These are phyloP conservation scores for Theocolax elegans DNA, from an alignment of 1,140 invertebrate genomes.

Conservation along the genomic window DNA sequence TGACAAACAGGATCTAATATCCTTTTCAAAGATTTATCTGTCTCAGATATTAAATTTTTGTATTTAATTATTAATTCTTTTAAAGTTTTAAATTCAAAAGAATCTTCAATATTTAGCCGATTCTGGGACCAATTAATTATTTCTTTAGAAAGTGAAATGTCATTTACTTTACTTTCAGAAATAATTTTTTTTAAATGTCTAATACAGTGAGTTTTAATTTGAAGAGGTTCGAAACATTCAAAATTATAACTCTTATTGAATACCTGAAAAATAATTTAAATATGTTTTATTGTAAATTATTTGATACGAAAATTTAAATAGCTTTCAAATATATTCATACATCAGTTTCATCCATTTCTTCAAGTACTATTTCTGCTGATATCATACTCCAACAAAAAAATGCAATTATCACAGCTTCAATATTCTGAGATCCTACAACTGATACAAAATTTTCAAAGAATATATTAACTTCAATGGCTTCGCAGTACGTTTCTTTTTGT, in stretches of 20 bases:
- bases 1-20: slow-evolving; percentile 53
- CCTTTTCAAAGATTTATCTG: slow-evolving; percentile 45
- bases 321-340: slow-evolving; percentile 43
- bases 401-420: slow-evolving; percentile 40
- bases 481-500: slow-evolving; percentile 36
- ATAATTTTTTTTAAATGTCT: slow-evolving; percentile 41
- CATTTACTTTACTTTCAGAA: slow-evolving; percentile 31
- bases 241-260: slow-evolving; percentile 60
- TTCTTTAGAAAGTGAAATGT: neutral
- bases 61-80: slow-evolving; percentile 46
- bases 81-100: slow-evolving; percentile 40
- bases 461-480: slow-evolving; percentile 36
- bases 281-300: slow-evolving; percentile 25
- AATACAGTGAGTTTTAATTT: slow-evolving; percentile 48
- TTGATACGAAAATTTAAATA: neutral
- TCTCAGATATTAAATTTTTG: slow-evolving; percentile 39
- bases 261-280: slow-evolving; percentile 51
- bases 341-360: slow-evolving; percentile 60
- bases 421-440: slow-evolving; percentile 35
- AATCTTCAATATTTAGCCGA: slow-evolving; percentile 39
- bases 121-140: slow-evolving; percentile 44
- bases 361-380: slow-evolving; percentile 47
- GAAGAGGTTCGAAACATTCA: slow-evolving; percentile 54
- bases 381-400: slow-evolving; percentile 55
- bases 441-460: slow-evolving; percentile 52